Evolutionary conservation across 2,797 vertebrate species (phyloP), one percentile per base, ranked within the genome.

Genomic region (Sternarchorhynchus goeldii): DNA sequence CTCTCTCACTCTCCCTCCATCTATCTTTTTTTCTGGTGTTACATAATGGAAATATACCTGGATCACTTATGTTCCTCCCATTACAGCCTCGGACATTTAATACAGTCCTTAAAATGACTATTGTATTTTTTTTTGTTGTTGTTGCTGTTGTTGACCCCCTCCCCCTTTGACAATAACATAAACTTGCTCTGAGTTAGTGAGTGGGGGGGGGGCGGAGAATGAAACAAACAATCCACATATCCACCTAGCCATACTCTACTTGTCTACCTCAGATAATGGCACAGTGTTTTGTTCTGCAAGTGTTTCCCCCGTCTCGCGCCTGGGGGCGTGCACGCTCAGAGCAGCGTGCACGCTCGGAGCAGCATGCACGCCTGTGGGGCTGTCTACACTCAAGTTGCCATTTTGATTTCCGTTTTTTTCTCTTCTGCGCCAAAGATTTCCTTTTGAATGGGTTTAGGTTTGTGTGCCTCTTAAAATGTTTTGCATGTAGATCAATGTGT

Each of bases 31-130:
- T 65, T 60, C 55, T 57, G 56, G 63, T 50, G 58, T 81, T 71
- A 45, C 34, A 20, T 76, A 59, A 32, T 65, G 53, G 58, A 75
- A 74, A 60, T 25, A 25, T 57, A 57, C 18, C 39, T 64, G 74
- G 68, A n/a, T 76, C 21, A 68, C 53, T 75, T 59, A 50, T 50
- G n/a, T 41, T 81, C 29, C n/a, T n/a, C 39, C 59, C 39, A 58
- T 76, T 65, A 77, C 72, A 32, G 29, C 62, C n/a, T 60, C 29
- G 73, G 72, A 77, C 53, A 60, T 16, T 64, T 68, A 58, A 69
- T 56, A 21, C 64, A n/a, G 32, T 78, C 78, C 88, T 82, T 90
- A 85, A 91, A 90, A 90, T 89, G 82, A 88, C 79, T 74, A 39
- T 77, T 87, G 80, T 80, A 75, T 55, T 87, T 83, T 81, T 86